A percentile compares a stretch with the other conserved stretches of the same genome.
Evolutionary conservation across 1,140 invertebrate species (phyloP).

Genomic region (Chironomus tepperi): DNA sequence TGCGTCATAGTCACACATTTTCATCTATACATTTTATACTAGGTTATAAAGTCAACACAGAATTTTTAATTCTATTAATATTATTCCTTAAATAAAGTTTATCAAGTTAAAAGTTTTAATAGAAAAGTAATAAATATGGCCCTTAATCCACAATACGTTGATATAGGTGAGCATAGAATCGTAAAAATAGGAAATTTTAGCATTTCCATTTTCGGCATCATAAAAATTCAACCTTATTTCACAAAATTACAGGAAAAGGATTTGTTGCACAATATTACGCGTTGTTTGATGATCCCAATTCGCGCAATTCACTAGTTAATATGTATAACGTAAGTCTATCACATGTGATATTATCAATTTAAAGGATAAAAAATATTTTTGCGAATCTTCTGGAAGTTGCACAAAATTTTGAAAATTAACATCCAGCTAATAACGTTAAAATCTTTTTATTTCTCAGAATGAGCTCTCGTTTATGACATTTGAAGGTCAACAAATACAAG

Average conservation of each 20-base stretch:
- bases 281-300: slow-evolving; percentile 77
- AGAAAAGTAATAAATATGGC: slow-evolving; percentile 35
- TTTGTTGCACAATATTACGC: slow-evolving; percentile 90
- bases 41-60: too few species aligned
- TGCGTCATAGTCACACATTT: too few species aligned
- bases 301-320: slow-evolving; percentile 70
- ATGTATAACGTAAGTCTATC: slow-evolving; percentile 81
- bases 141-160: slow-evolving; percentile 81
- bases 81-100: neutral
- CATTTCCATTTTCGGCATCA: neutral
- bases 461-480: slow-evolving; percentile 92
- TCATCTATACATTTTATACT: too few species aligned
- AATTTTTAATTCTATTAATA: too few species aligned
- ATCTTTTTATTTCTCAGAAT: slow-evolving; percentile 47
- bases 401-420: neutral
- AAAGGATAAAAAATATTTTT: neutral
- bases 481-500: slow-evolving; percentile 86
- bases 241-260: slow-evolving; percentile 50
- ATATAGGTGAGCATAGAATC: slow-evolving; percentile 48
- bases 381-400: slow-evolving; percentile 19
- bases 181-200: neutral
- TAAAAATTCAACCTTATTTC: neutral
- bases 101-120: neutral
- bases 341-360: neutral
- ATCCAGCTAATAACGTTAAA: neutral